phyloP scores from a whole-genome alignment of 2,113 vertebrate species.

The Hypocryptadius cinnamomeus region DNA sequence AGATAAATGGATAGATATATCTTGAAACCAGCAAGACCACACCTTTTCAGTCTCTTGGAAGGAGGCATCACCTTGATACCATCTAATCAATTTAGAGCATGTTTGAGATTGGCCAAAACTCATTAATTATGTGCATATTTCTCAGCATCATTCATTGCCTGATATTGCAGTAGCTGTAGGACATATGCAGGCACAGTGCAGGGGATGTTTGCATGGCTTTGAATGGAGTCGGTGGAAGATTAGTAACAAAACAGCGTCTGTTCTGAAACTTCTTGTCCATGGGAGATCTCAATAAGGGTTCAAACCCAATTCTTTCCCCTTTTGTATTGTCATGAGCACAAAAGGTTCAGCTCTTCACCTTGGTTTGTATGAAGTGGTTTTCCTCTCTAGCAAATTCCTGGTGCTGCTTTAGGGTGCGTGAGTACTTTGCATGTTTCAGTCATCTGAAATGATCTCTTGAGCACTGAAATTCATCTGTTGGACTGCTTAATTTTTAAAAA shows the following conservation, averaged over 20 bases:
- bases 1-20: too few species aligned
- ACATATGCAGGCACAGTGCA: neutral
- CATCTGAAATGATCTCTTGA: neutral
- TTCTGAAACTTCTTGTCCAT: neutral
- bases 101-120: neutral
- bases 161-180: neutral
- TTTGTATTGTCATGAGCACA: neutral
- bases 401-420: neutral
- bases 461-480: neutral
- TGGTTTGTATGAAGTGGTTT: neutral
- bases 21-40: neutral
- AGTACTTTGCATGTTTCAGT: neutral
- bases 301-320: neutral
- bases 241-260: neutral
- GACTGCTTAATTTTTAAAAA: neutral
- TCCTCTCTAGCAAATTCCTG: neutral
- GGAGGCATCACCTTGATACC: neutral
- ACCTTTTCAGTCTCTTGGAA: neutral
- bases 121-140: rapidly evolving
- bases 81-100: neutral
- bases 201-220: neutral
- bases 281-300: neutral
- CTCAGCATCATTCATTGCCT: neutral
- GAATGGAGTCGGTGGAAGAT: neutral
- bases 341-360: neutral